Conservation (phyloP, 2,113 vertebrate species). For the Hiodon tergisus region DNA sequence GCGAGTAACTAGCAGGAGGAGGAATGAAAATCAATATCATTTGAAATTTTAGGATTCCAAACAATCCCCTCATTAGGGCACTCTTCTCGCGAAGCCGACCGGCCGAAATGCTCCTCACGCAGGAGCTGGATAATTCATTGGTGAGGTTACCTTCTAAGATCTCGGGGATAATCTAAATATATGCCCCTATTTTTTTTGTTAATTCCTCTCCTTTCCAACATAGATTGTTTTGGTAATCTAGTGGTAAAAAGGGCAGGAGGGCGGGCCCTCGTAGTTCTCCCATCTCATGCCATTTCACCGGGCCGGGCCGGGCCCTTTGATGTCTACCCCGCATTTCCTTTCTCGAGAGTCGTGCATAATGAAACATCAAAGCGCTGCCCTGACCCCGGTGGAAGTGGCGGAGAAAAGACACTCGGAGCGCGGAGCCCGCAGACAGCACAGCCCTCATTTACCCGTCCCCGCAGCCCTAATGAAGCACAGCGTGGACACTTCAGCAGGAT, state of each 20-base stretch:
- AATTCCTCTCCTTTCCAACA: slow-evolving; percentile 9
- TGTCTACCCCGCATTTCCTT: slow-evolving; percentile 50
- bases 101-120: too few relatives aligned
- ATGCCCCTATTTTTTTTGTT: slow-evolving; percentile 18
- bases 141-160: not conserved
- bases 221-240: slow-evolving; percentile 29
- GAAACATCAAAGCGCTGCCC: slow-evolving; percentile 55
- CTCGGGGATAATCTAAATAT: slow-evolving; percentile 6
- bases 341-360: slow-evolving; percentile 47
- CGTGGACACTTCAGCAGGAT: not conserved
- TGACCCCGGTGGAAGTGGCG: slow-evolving; percentile 32
- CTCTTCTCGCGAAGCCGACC: too few relatives aligned
- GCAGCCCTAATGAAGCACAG: slow-evolving; percentile 1
- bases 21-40: not conserved
- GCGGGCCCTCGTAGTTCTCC: slow-evolving; percentile 16
- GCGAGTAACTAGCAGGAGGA: not conserved
- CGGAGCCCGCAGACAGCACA: slow-evolving; percentile 26
- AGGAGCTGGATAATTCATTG: not conserved
- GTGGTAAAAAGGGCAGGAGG: slow-evolving; percentile 34
- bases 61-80: too few relatives aligned
- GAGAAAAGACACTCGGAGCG: slow-evolving; percentile 40
- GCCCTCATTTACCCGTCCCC: not conserved
- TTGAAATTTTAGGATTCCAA: too few relatives aligned
- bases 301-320: slow-evolving; percentile 35
- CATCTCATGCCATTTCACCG: slow-evolving; percentile 2